Evolutionary conservation across 2,888 invertebrate genomes (phyloP).

Genomic region (Coecobrya sp.): DNA sequence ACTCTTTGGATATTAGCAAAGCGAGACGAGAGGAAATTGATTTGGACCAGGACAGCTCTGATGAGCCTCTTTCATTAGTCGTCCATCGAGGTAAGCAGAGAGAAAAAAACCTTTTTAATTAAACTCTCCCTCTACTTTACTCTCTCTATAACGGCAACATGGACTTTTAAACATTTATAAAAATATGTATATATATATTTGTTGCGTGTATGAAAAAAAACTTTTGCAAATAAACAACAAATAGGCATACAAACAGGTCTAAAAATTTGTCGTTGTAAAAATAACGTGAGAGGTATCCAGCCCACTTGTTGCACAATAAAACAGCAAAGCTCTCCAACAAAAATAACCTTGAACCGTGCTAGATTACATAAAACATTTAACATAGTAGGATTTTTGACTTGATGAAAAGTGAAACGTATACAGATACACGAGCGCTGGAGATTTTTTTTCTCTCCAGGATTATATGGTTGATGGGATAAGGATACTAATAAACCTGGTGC

Average conservation of each 20-base stretch:
- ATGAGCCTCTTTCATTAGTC: conserved; percentile 89
- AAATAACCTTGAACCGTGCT: conserved; percentile 71
- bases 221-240: conserved; percentile 17
- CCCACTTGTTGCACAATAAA: conserved; percentile 29
- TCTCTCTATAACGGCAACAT: conserved; percentile 56
- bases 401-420: conserved; percentile 32
- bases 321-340: not conserved
- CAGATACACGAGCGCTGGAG: conserved; percentile 69
- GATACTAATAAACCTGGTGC: conserved; percentile 19
- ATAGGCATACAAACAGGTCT: not conserved
- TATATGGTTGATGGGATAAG: conserved; percentile 12
- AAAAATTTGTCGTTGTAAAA: conserved; percentile 3
- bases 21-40: conserved; percentile 78
- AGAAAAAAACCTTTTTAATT: not conserved
- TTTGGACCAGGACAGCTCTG: conserved; percentile 85
- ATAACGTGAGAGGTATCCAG: not conserved
- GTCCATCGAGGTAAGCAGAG: conserved; percentile 88
- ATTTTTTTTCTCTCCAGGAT: conserved; percentile 61
- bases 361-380: conserved; percentile 46
- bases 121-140: not conserved
- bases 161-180: not conserved
- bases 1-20: conserved; percentile 80
- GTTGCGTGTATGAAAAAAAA: not conserved
- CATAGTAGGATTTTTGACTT: conserved; percentile 5
- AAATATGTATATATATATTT: too few species aligned